These are phyloP conservation scores for Chironomus striatipennis DNA, from an alignment of 1,140 invertebrate species.

Conservation along the genomic window DNA sequence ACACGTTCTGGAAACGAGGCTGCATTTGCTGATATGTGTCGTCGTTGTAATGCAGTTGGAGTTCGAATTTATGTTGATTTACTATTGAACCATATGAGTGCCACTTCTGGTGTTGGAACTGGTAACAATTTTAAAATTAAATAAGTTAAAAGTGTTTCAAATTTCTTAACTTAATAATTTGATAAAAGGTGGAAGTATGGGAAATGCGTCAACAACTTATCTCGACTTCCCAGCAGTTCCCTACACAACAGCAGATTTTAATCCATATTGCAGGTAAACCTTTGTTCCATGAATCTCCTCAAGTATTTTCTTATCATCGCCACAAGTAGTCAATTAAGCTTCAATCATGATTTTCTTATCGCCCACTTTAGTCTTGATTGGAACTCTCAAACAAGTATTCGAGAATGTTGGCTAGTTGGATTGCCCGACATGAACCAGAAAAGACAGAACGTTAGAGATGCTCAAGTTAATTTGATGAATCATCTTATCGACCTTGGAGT, in stretches of 20 bases:
- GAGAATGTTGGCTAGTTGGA: constrained; percentile 61
- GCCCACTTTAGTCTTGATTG: constrained; percentile 42
- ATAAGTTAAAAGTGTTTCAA: constrained; percentile 41
- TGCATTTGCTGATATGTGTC: constrained; percentile 66
- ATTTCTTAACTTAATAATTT: constrained; percentile 47
- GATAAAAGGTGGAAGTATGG: constrained; percentile 44
- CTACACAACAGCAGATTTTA: constrained; percentile 43
- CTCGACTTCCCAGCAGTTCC: constrained; percentile 44
- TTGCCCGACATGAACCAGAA: constrained; percentile 61
- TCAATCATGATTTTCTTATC: constrained; percentile 36
- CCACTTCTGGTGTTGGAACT: constrained; percentile 40
- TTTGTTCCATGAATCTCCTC: constrained; percentile 38
- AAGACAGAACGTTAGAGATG: constrained; percentile 52
- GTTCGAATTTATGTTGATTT: constrained; percentile 68
- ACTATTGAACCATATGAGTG: constrained; percentile 72
- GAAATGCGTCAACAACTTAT: constrained; percentile 36
- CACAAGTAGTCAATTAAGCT: no score
- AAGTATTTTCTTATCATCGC: no score
- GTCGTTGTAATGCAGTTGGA: constrained; percentile 60
- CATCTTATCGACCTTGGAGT: constrained; percentile 60
- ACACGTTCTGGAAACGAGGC: constrained; percentile 69
- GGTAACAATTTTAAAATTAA: constrained; percentile 36
- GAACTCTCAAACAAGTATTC: constrained; percentile 44
- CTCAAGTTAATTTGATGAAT: constrained; percentile 59
- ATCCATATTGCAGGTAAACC: constrained; percentile 43